Conservation (phyloP, 2,888 invertebrate genomes). For the Atethmia centrago region DNA sequence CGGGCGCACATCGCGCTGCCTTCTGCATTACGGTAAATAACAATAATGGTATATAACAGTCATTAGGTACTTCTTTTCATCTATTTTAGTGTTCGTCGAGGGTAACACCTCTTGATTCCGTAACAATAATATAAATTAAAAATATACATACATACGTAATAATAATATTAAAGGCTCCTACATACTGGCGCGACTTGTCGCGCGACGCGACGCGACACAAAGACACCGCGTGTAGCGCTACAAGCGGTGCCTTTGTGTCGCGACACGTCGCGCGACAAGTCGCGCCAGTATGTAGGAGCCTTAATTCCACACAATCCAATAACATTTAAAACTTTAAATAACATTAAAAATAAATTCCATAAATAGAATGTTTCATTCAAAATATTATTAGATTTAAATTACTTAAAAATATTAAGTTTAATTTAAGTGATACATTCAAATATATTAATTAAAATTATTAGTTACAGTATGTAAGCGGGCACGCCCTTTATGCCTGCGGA, state of each 20-base stretch:
- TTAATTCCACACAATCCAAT: background rate
- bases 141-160: too few species aligned
- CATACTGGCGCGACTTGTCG: too few species aligned
- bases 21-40: conserved; percentile 80
- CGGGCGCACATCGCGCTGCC: conserved; percentile 83
- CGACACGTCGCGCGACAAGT: too few species aligned
- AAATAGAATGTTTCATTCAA: background rate
- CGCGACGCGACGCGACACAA: too few species aligned
- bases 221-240: too few species aligned
- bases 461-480: too few species aligned
- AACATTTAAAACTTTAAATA: background rate
- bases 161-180: too few species aligned
- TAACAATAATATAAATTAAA: too few species aligned
- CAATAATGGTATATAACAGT: background rate
- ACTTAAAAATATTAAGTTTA: background rate
- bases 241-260: too few species aligned
- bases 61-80: background rate
- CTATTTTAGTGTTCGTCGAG: background rate
- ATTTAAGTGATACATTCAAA: background rate
- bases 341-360: background rate
- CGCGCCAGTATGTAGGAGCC: too few species aligned
- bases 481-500: too few species aligned
- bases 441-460: background rate
- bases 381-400: background rate
- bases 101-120: too few species aligned